Base-by-base conservation (phyloP, 2,888 invertebrate species). In the Cryptus armator region DNA sequence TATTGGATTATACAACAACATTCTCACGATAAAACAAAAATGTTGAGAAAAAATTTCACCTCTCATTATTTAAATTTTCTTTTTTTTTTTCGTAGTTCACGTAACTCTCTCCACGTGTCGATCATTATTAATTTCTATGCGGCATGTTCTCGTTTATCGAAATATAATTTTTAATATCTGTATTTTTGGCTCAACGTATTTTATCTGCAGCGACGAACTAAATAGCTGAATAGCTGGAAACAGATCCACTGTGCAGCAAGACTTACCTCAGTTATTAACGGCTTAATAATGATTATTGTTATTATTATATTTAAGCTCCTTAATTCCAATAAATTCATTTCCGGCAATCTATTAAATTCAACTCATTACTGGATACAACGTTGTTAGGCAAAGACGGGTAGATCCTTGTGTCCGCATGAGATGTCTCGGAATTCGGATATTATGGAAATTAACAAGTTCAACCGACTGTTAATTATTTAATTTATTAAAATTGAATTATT, bases 371-470 rank as follows among this genome's bases (percentile, higher is more conserved):
- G 59, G 14, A 3, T 44, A n/a, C 6, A 56, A 37, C 32, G 37
- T 66, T 53, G 19, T 24, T 37, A 14, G 19, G 43, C 29, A 37
- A 29, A 44, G 16, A 44, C 29, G 5, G 12, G 12, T 24, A 19
- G 14, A 12, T 6, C 64, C 12, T 2, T 24, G 3, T 9, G 64
- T 37, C 24, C 6, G 7, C 1, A 51, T 16, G 29, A 32, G n/a
- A 66, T 66, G 16, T 56, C 44, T 37, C 16, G 16, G 29, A 59
- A 24, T 14, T 29, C 24, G 59, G 24, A n/a, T 46, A 59, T 68
- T 19, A 32, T 59, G 16, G 53, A 77, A 44, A 68, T 68, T 29
- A 77, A 32, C 56, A 56, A 46, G 56, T 67, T 46, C 68, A 46
- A 3, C 67, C 29, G 56, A n/a, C 46, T 7, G 7, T 19, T 37